A percentile compares a stretch with the other conserved stretches of the same genome.
Evolutionary conservation across 2,797 vertebrate genomes (phyloP).

Genomic region (Diplodus sargus): DNA sequence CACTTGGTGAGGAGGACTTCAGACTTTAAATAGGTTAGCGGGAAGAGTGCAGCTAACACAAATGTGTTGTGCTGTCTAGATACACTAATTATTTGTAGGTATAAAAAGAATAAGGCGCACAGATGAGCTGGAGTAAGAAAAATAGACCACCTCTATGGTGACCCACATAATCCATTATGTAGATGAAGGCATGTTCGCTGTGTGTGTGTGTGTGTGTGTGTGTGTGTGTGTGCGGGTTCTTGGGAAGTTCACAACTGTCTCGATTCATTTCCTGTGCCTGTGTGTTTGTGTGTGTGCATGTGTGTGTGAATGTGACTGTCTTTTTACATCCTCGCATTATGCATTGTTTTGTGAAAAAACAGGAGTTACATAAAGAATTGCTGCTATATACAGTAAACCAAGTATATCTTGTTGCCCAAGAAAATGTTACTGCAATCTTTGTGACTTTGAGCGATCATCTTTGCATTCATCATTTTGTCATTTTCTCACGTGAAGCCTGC

Average conservation of each 20-base stretch:
- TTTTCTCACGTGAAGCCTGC: conserved; percentile 1
- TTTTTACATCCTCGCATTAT: conserved; percentile 29
- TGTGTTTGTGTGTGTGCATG: conserved; percentile 28
- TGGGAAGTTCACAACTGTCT: conserved; percentile 59
- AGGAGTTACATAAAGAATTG: conserved; percentile 49
- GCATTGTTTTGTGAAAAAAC: conserved; percentile 31
- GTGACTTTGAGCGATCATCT: conserved; percentile 47
- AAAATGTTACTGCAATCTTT: conserved; percentile 13
- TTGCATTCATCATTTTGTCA: conserved; percentile 9
- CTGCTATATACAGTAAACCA: conserved; percentile 4
- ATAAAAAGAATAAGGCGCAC: conserved; percentile 79
- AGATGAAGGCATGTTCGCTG: conserved; percentile 67
- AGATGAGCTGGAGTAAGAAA: conserved; percentile 79
- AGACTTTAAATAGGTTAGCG: conserved; percentile 80
- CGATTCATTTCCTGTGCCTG: conserved; percentile 41
- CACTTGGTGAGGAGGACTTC: conserved; percentile 51
- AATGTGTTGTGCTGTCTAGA: conserved; percentile 63
- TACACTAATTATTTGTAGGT: conserved; percentile 80
- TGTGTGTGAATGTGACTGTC: conserved; percentile 19
- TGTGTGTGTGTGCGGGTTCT: conserved; percentile 49
- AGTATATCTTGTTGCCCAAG: conserved; percentile 8
- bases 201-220: conserved; percentile 46
- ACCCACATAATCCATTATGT: conserved; percentile 83
- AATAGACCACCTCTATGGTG: conserved; percentile 78
- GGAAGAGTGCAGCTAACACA: conserved; percentile 63